These are phyloP conservation scores for Actenoides lindsayi DNA, from an alignment of 2,113 vertebrate genomes.

Conservation along the genomic window DNA sequence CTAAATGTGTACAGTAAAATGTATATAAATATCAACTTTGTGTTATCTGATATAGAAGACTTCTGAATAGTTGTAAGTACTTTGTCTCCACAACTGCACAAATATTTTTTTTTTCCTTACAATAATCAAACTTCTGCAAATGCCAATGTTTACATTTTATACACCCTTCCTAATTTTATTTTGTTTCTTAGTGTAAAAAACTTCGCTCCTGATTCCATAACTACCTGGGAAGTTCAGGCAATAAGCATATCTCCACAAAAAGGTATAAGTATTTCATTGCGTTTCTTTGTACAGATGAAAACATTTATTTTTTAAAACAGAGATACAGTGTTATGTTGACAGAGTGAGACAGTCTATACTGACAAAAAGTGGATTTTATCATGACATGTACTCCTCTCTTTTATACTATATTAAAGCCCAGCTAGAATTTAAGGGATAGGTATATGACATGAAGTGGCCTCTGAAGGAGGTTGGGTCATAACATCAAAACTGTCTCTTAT, in stretches of 20 bases:
- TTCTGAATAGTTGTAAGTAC: background rate
- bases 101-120: background rate
- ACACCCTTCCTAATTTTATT: background rate
- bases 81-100: background rate
- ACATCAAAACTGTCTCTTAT: background rate
- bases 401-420: background rate
- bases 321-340: background rate
- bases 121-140: background rate
- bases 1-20: background rate
- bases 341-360: background rate
- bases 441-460: background rate
- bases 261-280: constrained; percentile 58
- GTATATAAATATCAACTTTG: background rate
- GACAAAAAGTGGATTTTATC: background rate
- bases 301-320: background rate
- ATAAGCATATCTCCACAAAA: constrained; percentile 77
- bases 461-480: background rate
- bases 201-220: constrained; percentile 81
- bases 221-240: constrained; percentile 86
- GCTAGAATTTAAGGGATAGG: background rate
- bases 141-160: background rate
- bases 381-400: background rate
- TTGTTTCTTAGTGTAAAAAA: constrained; percentile 38
- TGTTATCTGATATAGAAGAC: background rate
- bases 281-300: background rate